These are phyloP conservation scores for Anguilla obscura DNA, from an alignment of 2,797 vertebrate genomes.

Conservation along the genomic window DNA sequence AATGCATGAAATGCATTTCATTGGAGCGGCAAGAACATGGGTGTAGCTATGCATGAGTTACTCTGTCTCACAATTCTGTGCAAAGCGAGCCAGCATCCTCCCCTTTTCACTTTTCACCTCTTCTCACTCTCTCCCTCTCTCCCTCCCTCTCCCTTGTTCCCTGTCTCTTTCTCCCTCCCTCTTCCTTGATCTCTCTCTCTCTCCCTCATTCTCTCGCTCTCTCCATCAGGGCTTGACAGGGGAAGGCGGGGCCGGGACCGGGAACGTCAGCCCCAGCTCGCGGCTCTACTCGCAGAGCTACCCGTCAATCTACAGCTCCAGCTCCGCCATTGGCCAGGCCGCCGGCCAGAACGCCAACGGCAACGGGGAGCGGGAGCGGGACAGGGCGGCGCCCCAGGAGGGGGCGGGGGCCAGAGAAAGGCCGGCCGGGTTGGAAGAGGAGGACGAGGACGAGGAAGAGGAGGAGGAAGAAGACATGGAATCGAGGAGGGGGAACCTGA, in stretches of 20 bases:
- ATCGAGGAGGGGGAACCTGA: slow-evolving; percentile 61
- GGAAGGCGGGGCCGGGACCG: slow-evolving; percentile 57
- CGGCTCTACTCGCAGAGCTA: slow-evolving; percentile 79
- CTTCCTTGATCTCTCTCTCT: background rate
- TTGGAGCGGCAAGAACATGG: background rate
- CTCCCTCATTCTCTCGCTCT: too few relatives aligned
- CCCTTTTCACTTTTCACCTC: too few relatives aligned
- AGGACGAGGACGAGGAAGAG: slow-evolving; percentile 67
- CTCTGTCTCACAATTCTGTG: background rate
- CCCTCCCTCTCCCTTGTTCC: background rate
- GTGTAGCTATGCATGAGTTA: background rate
- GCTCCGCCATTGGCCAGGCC: slow-evolving; percentile 46
- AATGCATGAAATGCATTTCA: background rate
- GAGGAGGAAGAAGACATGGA: slow-evolving; percentile 76
- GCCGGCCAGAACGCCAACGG: slow-evolving; percentile 55
- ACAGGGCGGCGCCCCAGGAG: slow-evolving; percentile 55
- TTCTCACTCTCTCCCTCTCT: background rate
- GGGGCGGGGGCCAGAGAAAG: slow-evolving; percentile 54
- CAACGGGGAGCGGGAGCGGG: slow-evolving; percentile 60
- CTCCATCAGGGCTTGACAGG: slow-evolving; percentile 59
- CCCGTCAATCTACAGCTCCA: slow-evolving; percentile 77
- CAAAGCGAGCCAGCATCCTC: background rate
- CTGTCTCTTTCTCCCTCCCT: background rate
- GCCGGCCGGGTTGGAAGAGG: slow-evolving; percentile 65
- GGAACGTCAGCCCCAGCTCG: slow-evolving; percentile 62